A percentile compares a stretch with the other conserved stretches of the same genome.
These are phyloP conservation scores for Luidia sarsii DNA, from an alignment of 53 echinoderm and acorn worm genomes.

Conservation along the genomic window DNA sequence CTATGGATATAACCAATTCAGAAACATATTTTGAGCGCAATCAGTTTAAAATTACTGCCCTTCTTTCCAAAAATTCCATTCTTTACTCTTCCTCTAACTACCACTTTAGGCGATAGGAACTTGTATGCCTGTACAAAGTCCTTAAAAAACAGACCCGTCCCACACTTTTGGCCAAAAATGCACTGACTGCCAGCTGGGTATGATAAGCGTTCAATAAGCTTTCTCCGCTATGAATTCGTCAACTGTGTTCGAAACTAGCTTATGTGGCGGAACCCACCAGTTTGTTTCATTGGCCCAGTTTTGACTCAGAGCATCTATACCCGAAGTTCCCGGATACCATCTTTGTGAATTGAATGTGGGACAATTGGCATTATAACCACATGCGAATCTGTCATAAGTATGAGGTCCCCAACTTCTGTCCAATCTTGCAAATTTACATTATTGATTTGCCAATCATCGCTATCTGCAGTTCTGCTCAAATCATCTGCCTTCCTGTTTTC, in stretches of 20 bases:
- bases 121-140: too few species aligned
- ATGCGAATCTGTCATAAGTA: conserved; percentile 15
- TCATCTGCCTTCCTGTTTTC: conserved; percentile 27
- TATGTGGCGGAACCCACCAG: conserved; percentile 51
- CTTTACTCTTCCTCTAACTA: too few species aligned
- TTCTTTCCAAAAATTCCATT: conserved; percentile 21
- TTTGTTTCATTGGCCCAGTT: not conserved
- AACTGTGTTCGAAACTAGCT: conserved; percentile 4
- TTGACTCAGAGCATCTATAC: conserved; percentile 21
- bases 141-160: too few species aligned
- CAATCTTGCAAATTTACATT: not conserved
- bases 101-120: too few species aligned
- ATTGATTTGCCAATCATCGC: conserved; percentile 24
- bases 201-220: conserved; percentile 14
- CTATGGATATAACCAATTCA: not conserved
- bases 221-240: conserved; percentile 17
- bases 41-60: conserved; percentile 2
- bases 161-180: too few species aligned
- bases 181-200: conserved; percentile 36
- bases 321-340: too few species aligned
- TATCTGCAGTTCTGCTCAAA: conserved; percentile 33
- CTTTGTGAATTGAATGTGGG: conserved; percentile 17
- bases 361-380: conserved; percentile 10
- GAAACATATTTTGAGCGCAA: conserved; percentile 28
- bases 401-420: conserved; percentile 36